Evolutionary conservation across 2,888 invertebrate species (phyloP).

Genomic region (Eilema griseolum): DNA sequence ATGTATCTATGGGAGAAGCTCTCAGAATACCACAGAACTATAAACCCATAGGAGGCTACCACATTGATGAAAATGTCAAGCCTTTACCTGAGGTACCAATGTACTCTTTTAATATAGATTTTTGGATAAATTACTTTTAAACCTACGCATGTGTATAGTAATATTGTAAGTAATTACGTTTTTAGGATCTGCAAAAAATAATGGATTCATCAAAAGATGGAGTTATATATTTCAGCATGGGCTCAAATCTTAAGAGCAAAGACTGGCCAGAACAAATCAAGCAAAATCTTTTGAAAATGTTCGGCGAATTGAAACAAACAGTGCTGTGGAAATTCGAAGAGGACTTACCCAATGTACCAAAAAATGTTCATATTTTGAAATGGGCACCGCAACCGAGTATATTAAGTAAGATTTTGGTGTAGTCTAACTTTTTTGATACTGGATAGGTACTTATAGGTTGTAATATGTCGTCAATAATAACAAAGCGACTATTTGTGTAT

Average conservation of each 20-base stretch:
- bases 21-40: conserved; percentile 59
- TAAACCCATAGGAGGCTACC: conserved; percentile 62
- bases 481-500: too few species aligned
- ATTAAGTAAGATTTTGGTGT: conserved; percentile 46
- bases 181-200: conserved; percentile 65
- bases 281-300: conserved; percentile 61
- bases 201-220: conserved; percentile 68
- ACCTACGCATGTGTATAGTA: background rate
- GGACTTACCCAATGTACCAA: conserved; percentile 59
- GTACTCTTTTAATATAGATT: background rate
- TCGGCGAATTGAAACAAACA: conserved; percentile 72
- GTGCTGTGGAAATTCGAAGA: conserved; percentile 81
- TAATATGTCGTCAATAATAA: too few species aligned
- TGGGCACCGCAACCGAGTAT: conserved; percentile 73
- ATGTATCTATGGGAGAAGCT: conserved; percentile 53
- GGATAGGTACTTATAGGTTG: background rate
- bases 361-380: conserved; percentile 72
- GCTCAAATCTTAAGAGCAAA: conserved; percentile 66
- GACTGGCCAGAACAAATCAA: conserved; percentile 59
- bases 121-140: background rate
- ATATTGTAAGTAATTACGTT: conserved; percentile 2
- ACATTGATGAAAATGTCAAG: conserved; percentile 57
- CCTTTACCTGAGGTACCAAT: conserved; percentile 60
- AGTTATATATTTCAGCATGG: conserved; percentile 76
- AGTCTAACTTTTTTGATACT: background rate